A percentile compares a stretch with the other conserved stretches of the same genome.
Evolutionary conservation across 1,140 invertebrate species (phyloP).

Genomic region (Lerema accius): DNA sequence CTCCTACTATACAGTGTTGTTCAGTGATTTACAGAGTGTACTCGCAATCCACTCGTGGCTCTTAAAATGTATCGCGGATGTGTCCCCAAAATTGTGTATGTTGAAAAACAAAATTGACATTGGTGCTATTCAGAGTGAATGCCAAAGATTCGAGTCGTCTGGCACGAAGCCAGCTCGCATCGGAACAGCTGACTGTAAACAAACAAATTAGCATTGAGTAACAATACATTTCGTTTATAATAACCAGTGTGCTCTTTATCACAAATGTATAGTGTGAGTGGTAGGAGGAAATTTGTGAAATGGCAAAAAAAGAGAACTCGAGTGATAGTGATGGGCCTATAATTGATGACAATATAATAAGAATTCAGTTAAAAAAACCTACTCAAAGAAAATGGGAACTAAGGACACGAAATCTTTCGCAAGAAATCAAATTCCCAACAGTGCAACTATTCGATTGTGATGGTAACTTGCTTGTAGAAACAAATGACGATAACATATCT

Average conservation of each 20-base stretch:
- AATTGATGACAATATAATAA: conserved; percentile 80
- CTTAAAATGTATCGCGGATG: conserved; percentile 28
- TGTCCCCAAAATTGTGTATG: conserved; percentile 52
- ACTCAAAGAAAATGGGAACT: conserved; percentile 79
- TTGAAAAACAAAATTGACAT: conserved; percentile 80
- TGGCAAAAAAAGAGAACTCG: conserved; percentile 63
- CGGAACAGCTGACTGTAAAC: conserved; percentile 78
- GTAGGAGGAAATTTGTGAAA: conserved; percentile 49
- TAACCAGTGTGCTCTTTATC: conserved; percentile 34
- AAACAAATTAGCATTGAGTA: conserved; percentile 68
- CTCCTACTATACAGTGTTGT: conserved; percentile 51
- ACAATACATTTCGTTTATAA: conserved; percentile 49
- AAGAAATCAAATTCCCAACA: conserved; percentile 75
- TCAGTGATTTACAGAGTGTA: conserved; percentile 58
- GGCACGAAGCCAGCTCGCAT: conserved; percentile 64
- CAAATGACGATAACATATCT: conserved; percentile 80
- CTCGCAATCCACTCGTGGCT: conserved; percentile 40
- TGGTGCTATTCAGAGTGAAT: conserved; percentile 75
- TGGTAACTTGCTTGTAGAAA: conserved; percentile 79
- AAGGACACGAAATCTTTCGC: conserved; percentile 75
- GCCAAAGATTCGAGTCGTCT: conserved; percentile 65
- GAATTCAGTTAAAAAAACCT: conserved; percentile 78
- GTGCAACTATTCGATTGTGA: conserved; percentile 82
- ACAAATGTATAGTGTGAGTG: conserved; percentile 45
- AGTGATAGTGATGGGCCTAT: conserved; percentile 75